Base-by-base conservation (phyloP, 2,113 vertebrate genomes). In the Onychorhynchus coronatus region DNA sequence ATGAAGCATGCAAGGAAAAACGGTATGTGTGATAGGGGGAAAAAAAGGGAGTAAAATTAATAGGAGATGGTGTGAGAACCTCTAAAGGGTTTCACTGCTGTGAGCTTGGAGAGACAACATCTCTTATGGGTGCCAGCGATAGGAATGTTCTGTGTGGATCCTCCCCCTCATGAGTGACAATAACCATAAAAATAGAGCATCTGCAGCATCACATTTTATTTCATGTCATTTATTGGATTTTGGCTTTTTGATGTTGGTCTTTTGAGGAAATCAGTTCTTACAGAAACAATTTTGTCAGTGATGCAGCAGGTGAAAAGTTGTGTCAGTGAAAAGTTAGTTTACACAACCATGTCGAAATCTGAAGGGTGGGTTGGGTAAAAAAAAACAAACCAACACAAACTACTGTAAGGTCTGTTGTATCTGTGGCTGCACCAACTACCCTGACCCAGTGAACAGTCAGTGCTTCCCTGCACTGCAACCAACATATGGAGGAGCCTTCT, bases 81-180 rank as follows among this genome's bases (percentile, higher is more conserved):
- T 77, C 66, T 89, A 91, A 78, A 87, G 71, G 71, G 65, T 92
- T 94, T 97, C 66, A 85, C 22, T 74, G 28, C 67, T 67, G 68
- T 49, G 53, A 94, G 74, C 62, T 16, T 78, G 70, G 37, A 94
- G 73, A 77, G 76, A 91, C 84, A 96, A 61, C 42, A 63, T 67
- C 93, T 95, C 42, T 65, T 79, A 83, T 2, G 19, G 82, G 74
- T 85, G 24, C 61, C 85, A 92, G 53, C 93, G 76, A 92, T 55
- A 87, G 3, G 41, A 70, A 83, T 35, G 52, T 71, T 76, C 80
- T 92, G 37, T 1, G 4, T 68, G 72, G 73, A 85, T 90, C 65
- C 94, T 65, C 59, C 49, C 58, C 31, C 24, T 65, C 73, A 52
- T n/a, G 49, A 94, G 76, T 74, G 58, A 81, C 79, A 94, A 91